Evolutionary conservation across 2,113 vertebrate species (phyloP), one percentile per base, ranked within the genome.

Genomic region (Macaca mulatta): DNA sequence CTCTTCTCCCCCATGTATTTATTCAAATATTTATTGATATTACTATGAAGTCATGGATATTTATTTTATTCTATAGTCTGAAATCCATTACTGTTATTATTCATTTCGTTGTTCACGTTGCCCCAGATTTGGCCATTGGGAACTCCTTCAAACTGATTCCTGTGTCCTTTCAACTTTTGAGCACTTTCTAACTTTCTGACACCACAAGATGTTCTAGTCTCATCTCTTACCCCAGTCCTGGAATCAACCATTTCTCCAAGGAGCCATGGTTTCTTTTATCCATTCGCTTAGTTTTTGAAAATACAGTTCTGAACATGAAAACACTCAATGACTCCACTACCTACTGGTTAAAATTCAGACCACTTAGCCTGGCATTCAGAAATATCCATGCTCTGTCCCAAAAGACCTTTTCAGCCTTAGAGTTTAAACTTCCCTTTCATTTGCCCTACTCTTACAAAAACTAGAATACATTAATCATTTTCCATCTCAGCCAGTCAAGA

Each of bases 251-350:
- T 89, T 82, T 88, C n/a, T 94, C 61, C 23, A 82, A 50, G 17
- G 32, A 90, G 30, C 52, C 18, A 74, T 87, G 30, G 5, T 64
- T 88, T 27, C 22, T 80, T 96, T 93, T 78, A 94, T 83, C 87
- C 17, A 23, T 78, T 35, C n/a, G 43, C 22, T 94, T 75, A n/a
- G 45, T 95, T 88, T 96, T 80, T 79, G 27, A 48, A 96, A 93
- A 79, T 59, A 50, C 8, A 84, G 4, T 64, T 89, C 45, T 81
- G 50, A 95, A 17, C 72, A 43, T 92, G 35, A 86, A 93, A 45
- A 86, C 57, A 79, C 27, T 85, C 72, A 91, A 0, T 85, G 43
- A 55, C 35, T 85, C 52, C 30, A 77, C 92, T 72, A 67, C 43
- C 50, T 69, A 40, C 27, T 91, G 27, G 67, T 92, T 85, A 82